These are phyloP conservation scores for Peromyscus maniculatus DNA, from an alignment of 2,113 vertebrate species.

Conservation along the genomic window DNA sequence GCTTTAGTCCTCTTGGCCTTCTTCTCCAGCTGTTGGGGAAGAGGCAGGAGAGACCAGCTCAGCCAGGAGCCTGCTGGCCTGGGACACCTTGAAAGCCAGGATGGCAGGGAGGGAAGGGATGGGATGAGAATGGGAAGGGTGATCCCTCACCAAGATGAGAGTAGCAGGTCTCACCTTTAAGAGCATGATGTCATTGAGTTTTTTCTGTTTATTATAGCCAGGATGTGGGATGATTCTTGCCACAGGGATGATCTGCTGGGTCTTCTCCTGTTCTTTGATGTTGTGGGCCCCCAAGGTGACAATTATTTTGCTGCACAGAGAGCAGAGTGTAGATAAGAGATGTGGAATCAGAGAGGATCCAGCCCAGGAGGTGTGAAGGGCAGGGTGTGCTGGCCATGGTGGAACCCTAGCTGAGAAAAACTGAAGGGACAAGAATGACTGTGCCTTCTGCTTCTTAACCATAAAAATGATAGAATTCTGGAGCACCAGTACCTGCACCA, in stretches of 20 bases:
- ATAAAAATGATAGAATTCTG: background rate
- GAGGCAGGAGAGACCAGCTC: background rate
- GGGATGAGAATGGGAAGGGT: background rate
- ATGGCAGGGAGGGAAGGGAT: background rate
- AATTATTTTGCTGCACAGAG: background rate
- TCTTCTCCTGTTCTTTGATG: conserved; percentile 28
- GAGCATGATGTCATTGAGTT: conserved; percentile 64
- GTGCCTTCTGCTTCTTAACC: background rate
- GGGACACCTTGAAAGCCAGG: accelerated
- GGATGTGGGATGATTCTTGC: background rate
- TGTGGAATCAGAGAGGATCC: accelerated
- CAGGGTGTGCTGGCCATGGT: background rate
- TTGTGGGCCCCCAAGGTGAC: conserved; percentile 76
- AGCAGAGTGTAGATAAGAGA: background rate
- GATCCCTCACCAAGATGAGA: accelerated
- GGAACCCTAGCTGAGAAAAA: background rate
- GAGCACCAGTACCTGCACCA: too few relatives aligned
- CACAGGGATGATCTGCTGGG: conserved; percentile 30
- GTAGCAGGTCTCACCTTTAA: conserved; percentile 54
- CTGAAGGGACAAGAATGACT: background rate
- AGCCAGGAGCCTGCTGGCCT: background rate
- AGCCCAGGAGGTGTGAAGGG: background rate
- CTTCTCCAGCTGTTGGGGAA: conserved; percentile 30
- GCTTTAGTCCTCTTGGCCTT: background rate
- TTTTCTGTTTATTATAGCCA: accelerated